These are phyloP conservation scores for Sipha maydis DNA, from an alignment of 2,888 invertebrate species.

Conservation along the genomic window DNA sequence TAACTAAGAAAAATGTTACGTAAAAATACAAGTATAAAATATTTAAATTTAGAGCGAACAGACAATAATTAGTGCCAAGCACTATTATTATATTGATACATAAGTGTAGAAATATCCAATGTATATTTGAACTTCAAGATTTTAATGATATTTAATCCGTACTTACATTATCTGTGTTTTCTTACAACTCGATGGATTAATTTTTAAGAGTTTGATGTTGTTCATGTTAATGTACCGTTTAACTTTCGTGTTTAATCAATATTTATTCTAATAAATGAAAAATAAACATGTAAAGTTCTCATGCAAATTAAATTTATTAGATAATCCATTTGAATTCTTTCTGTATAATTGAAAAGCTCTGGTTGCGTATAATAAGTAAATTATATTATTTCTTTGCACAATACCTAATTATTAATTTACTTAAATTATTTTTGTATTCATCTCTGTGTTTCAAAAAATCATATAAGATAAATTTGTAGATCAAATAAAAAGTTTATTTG, in stretches of 20 bases:
- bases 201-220: not conserved
- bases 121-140: no score
- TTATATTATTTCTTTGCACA: not conserved
- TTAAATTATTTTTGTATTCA: not conserved
- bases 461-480: no score
- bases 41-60: no score
- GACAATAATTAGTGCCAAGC: no score
- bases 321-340: slow-evolving; percentile 29
- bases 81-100: no score
- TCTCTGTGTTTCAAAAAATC: slow-evolving; percentile 13
- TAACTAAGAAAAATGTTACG: no score
- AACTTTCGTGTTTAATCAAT: not conserved
- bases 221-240: not conserved
- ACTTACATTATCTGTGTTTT: not conserved
- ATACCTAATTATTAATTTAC: not conserved
- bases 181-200: slow-evolving; percentile 5
- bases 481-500: no score
- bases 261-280: not conserved
- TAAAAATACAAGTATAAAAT: no score
- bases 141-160: no score
- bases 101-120: no score
- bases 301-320: not conserved
- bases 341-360: not conserved
- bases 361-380: not conserved
- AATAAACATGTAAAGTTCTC: not conserved